Evolutionary conservation across 2,888 invertebrate species (phyloP).

Genomic region (Dryobotodes eremita): DNA sequence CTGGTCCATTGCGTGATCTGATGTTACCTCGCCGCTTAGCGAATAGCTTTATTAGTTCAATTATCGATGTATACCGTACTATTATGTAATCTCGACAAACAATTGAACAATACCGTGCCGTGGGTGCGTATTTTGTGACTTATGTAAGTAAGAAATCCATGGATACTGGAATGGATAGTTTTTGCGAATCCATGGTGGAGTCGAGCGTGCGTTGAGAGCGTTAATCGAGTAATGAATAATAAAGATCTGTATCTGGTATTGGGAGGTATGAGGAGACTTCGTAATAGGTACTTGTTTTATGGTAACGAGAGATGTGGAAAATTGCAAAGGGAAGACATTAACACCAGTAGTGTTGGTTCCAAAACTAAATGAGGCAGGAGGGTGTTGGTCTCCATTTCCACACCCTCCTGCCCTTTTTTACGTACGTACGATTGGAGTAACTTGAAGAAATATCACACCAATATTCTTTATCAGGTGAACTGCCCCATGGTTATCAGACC

Average conservation of each 20-base stretch:
- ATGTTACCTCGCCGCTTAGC: constrained; percentile 58
- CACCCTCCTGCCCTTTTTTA: too few relatives aligned
- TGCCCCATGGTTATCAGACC: background rate
- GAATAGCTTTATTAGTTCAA: constrained; percentile 55
- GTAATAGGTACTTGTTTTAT: constrained; percentile 5
- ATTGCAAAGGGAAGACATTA: background rate
- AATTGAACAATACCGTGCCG: constrained; percentile 59
- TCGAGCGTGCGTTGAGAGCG: constrained; percentile 30
- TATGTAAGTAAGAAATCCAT: constrained; percentile 59
- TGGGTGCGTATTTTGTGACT: constrained; percentile 63
- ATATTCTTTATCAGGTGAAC: background rate
- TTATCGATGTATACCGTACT: constrained; percentile 52
- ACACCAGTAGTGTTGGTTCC: background rate
- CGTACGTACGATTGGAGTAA: background rate
- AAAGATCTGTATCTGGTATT: constrained; percentile 48
- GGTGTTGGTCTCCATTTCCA: too few relatives aligned
- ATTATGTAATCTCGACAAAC: constrained; percentile 58
- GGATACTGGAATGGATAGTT: constrained; percentile 33
- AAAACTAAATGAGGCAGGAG: background rate
- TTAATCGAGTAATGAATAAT: constrained; percentile 37
- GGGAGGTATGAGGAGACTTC: constrained; percentile 7
- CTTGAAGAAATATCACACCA: background rate
- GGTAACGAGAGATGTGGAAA: background rate
- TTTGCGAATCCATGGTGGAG: constrained; percentile 32
- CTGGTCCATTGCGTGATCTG: constrained; percentile 64